A percentile compares a stretch with the other conserved stretches of the same genome.
Conservation (phyloP, 1,140 invertebrate genomes). For the Zaprionus davidi region DNA sequence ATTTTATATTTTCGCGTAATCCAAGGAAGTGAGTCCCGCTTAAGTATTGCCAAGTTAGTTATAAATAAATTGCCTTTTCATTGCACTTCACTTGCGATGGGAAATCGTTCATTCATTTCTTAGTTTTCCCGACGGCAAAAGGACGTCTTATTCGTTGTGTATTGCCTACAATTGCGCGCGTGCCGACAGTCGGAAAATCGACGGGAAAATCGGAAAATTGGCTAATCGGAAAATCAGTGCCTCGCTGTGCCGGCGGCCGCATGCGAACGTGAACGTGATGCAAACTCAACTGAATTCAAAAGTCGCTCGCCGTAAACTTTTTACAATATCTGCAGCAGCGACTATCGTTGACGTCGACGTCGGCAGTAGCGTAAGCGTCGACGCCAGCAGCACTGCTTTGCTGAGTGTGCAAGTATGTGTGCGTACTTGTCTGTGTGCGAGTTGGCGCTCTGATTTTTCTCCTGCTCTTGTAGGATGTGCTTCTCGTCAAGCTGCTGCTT, state of each 20-base stretch:
- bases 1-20: background rate
- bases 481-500: conserved; percentile 36
- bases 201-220: conserved; percentile 11
- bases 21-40: background rate
- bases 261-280: conserved; percentile 70
- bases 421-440: conserved; percentile 28
- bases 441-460: conserved; percentile 73
- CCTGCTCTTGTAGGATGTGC: conserved; percentile 42
- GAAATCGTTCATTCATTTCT: background rate
- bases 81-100: conserved; percentile 13
- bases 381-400: conserved; percentile 53
- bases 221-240: conserved; percentile 17
- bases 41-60: background rate
- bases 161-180: conserved; percentile 61
- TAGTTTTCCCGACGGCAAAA: conserved; percentile 52
- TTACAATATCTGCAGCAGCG: conserved; percentile 66
- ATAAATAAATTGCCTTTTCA: background rate
- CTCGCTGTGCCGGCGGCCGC: conserved; percentile 22
- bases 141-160: background rate
- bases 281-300: conserved; percentile 78
- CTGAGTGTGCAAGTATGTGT: conserved; percentile 25
- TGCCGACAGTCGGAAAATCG: conserved; percentile 19
- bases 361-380: conserved; percentile 29
- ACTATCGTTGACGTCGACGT: conserved; percentile 8
- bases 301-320: conserved; percentile 74